phyloP scores from a whole-genome alignment of 2,113 vertebrate species.

The Globicephala melas region DNA sequence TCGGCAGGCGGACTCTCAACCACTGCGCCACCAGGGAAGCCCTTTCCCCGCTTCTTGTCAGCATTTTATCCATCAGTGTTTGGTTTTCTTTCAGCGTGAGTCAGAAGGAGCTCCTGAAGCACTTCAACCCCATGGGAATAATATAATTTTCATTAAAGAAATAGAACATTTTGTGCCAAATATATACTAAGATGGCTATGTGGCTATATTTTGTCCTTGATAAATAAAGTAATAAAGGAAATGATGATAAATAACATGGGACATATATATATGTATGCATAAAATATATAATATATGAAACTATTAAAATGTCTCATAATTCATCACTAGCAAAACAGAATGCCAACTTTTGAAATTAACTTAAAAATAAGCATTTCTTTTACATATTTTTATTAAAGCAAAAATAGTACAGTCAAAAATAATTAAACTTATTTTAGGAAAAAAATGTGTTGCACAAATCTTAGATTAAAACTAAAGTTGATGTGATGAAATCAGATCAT shows the following conservation, averaged over 20 bases:
- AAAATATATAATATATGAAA: neutral
- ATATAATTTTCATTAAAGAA: slow-evolving; percentile 14
- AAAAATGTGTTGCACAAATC: neutral
- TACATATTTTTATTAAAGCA: neutral
- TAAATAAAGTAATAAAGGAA: neutral
- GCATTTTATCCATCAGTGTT: neutral
- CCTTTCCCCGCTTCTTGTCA: neutral
- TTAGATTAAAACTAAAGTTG: neutral
- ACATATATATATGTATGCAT: neutral
- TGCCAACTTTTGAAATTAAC: neutral
- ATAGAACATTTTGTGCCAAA: neutral
- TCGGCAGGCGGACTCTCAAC: no score
- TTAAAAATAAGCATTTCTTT: neutral
- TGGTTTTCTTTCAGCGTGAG: neutral
- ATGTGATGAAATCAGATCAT: neutral
- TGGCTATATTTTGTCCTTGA: neutral
- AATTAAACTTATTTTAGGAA: neutral
- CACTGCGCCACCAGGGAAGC: no score
- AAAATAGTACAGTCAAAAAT: neutral
- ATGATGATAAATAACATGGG: neutral
- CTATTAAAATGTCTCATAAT: neutral
- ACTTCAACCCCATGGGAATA: neutral
- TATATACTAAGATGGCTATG: neutral
- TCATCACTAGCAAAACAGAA: neutral
- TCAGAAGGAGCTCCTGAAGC: neutral